Percentiles rank a stretch among this genome's conserved stretches.
Conservation (phyloP, 1,140 invertebrate genomes). For the Drosophila santomea region DNA sequence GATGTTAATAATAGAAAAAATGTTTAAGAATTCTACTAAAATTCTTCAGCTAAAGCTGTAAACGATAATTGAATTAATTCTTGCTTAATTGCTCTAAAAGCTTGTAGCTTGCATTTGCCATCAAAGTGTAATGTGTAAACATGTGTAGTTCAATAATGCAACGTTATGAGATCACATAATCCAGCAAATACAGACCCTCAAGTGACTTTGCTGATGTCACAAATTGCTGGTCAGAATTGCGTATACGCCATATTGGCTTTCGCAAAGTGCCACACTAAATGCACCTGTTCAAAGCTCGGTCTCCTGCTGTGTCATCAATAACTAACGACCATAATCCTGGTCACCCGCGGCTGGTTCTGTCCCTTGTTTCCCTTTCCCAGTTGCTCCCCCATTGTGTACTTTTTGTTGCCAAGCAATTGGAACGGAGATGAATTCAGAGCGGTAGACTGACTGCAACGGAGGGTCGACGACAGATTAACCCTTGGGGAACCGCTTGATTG, state of each 20-base stretch:
- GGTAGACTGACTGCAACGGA: slow-evolving; percentile 11
- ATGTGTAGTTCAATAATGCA: no score
- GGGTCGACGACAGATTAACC: slow-evolving; percentile 23
- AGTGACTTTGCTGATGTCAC: background rate
- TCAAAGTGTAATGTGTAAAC: no score
- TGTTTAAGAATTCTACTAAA: background rate
- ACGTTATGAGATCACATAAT: background rate
- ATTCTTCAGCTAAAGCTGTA: background rate
- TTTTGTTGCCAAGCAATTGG: slow-evolving; percentile 22
- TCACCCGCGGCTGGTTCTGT: slow-evolving; percentile 4
- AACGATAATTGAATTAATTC: background rate
- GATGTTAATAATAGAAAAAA: background rate
- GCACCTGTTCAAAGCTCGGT: slow-evolving; percentile 30
- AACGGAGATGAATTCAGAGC: slow-evolving; percentile 37
- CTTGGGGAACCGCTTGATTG: slow-evolving; percentile 21
- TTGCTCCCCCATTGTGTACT: no score
- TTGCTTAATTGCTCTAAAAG: background rate
- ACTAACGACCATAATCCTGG: slow-evolving; percentile 57
- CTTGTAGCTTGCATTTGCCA: no score
- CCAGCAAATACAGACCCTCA: background rate
- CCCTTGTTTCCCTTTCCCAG: background rate
- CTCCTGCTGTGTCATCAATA: slow-evolving; percentile 39
- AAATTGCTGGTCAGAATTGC: slow-evolving; percentile 15
- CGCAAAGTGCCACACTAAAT: slow-evolving; percentile 10
- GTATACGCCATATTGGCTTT: slow-evolving; percentile 36